These are phyloP conservation scores for Mus musculus DNA, from an alignment of 2,113 vertebrate genomes.

Conservation along the genomic window GRCm39 chr10:83872501-83873000, in stretches of 20 bases:
- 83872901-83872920: constrained; percentile 7
- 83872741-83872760: background rate
- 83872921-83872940: background rate
- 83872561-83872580: constrained; percentile 65
- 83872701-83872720: background rate
- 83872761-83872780: background rate
- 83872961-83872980: background rate
- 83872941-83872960: constrained; percentile 16
- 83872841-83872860: constrained; percentile 47
- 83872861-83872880: background rate
- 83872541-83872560: constrained; percentile 63
- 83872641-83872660: constrained; percentile 29
- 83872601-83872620: constrained; percentile 70
- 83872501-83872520: constrained; percentile 72
- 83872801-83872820: background rate
- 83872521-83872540: constrained; percentile 78
- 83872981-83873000: background rate
- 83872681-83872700: background rate
- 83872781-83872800: constrained; percentile 1
- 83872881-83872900: constrained; percentile 5
- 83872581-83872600: constrained; percentile 57
- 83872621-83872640: constrained; percentile 22
- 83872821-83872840: background rate
- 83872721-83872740: constrained; percentile 17
- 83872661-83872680: background rate